Conservation (phyloP, 2,113 vertebrate genomes). For the Limanda limanda region DNA sequence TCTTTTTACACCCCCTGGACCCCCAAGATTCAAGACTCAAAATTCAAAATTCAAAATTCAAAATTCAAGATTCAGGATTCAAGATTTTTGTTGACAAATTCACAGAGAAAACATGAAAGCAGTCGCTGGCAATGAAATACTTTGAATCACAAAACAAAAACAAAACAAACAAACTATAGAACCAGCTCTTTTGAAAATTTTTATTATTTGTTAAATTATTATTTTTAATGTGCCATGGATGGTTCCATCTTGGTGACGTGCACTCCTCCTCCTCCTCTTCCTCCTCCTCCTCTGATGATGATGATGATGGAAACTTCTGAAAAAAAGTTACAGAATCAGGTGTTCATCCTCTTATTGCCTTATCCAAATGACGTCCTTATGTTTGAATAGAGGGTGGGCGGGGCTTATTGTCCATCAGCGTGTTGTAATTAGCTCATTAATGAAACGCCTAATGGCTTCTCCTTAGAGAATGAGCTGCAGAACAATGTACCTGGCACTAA, state of each 20-base stretch:
- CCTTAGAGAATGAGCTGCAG: slow-evolving; percentile 66
- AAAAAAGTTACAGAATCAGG: neutral
- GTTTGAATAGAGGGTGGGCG: slow-evolving; percentile 7
- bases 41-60: too few species aligned
- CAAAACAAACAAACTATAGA: neutral
- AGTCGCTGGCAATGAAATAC: too few species aligned
- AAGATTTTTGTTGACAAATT: too few species aligned
- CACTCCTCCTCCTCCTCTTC: too few species aligned
- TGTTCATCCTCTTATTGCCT: slow-evolving; percentile 45
- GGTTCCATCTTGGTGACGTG: neutral
- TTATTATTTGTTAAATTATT: slow-evolving; percentile 49
- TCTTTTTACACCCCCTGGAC: too few species aligned
- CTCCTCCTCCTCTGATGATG: too few species aligned
- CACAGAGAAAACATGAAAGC: too few species aligned
- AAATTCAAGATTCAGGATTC: too few species aligned
- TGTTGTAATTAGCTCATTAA: slow-evolving; percentile 77
- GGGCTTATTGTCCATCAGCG: slow-evolving; percentile 63
- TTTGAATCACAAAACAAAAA: too few species aligned
- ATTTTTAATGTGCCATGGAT: neutral
- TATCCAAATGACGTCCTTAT: slow-evolving; percentile 55
- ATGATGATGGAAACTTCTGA: neutral
- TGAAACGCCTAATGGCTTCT: slow-evolving; percentile 70
- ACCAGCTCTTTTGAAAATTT: slow-evolving; percentile 5
- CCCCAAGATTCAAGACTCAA: too few species aligned
- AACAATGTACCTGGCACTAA: slow-evolving; percentile 70